Evolutionary conservation across 2,797 vertebrate species (phyloP).

Genomic region (Enteromius trimaculatus): DNA sequence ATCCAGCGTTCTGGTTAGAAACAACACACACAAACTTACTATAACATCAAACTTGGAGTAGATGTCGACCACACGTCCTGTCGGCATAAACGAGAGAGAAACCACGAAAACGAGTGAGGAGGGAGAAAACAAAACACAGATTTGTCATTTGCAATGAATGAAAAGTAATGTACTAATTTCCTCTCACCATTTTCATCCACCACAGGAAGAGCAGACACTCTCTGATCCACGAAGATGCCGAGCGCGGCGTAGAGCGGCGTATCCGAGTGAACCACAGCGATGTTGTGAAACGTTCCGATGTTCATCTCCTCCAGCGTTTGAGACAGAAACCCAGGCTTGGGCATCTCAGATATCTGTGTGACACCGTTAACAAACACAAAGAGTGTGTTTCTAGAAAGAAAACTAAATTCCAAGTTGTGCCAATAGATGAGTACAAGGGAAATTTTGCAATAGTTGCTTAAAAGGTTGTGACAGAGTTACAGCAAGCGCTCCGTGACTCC

Average conservation of each 20-base stretch:
- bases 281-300: slow-evolving; percentile 93
- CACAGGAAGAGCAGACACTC: slow-evolving; percentile 93
- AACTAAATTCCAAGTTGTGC: background rate
- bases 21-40: slow-evolving; percentile 81
- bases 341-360: slow-evolving; percentile 92
- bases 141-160: background rate
- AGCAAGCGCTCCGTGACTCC: background rate
- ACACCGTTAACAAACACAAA: background rate
- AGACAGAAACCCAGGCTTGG: slow-evolving; percentile 89
- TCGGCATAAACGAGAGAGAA: background rate
- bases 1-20: background rate
- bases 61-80: slow-evolving; percentile 95
- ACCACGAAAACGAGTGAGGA: background rate
- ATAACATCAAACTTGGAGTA: slow-evolving; percentile 99
- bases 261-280: slow-evolving; percentile 89
- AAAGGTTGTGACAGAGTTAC: background rate
- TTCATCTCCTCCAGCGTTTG: slow-evolving; percentile 86
- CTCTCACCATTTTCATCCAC: slow-evolving; percentile 91
- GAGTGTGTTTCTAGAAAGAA: background rate
- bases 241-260: slow-evolving; percentile 94
- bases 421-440: background rate
- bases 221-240: slow-evolving; percentile 96
- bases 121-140: background rate
- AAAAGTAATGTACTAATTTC: background rate
- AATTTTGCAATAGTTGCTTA: background rate